These are phyloP conservation scores for Arrhamphus sclerolepis DNA, from an alignment of 2,797 vertebrate genomes.

Conservation along the genomic window DNA sequence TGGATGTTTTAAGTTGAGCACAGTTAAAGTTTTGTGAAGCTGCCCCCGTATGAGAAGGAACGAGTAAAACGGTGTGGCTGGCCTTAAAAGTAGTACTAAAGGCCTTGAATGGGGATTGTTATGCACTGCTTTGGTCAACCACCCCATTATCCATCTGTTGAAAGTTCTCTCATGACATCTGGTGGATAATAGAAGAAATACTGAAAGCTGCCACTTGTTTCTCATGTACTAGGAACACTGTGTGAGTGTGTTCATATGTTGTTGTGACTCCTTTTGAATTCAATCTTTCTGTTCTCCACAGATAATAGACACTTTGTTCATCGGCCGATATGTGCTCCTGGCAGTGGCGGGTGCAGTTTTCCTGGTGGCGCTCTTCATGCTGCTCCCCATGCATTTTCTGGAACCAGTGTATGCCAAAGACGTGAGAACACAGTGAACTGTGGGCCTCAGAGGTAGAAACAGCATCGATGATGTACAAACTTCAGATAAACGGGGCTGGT, in stretches of 20 bases:
- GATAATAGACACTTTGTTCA: conserved; percentile 90
- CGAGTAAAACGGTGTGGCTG: too few relatives aligned
- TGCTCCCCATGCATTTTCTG: conserved; percentile 87
- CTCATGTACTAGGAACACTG: neutral
- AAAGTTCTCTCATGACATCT: conserved; percentile 77
- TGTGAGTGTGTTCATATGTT: neutral
- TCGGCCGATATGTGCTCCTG: conserved; percentile 89
- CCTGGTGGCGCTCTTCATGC: conserved; percentile 85
- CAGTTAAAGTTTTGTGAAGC: too few relatives aligned
- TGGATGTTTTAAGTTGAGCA: too few relatives aligned
- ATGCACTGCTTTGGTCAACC: too few relatives aligned
- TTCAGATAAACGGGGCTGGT: conserved; percentile 43
- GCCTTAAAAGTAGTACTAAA: too few relatives aligned
- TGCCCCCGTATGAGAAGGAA: too few relatives aligned
- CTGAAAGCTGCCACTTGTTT: neutral
- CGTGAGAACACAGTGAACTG: conserved; percentile 72
- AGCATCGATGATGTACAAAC: conserved; percentile 44
- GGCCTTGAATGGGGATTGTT: neutral
- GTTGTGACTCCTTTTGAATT: neutral
- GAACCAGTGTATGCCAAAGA: conserved; percentile 89
- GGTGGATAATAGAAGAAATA: conserved; percentile 57
- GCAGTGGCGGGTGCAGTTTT: conserved; percentile 75
- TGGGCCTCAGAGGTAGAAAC: conserved; percentile 41
- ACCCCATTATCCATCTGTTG: neutral
- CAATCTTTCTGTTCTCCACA: conserved; percentile 57